These are phyloP conservation scores for Motacilla alba DNA, from an alignment of 2,113 vertebrate species.

Conservation along the genomic window DNA sequence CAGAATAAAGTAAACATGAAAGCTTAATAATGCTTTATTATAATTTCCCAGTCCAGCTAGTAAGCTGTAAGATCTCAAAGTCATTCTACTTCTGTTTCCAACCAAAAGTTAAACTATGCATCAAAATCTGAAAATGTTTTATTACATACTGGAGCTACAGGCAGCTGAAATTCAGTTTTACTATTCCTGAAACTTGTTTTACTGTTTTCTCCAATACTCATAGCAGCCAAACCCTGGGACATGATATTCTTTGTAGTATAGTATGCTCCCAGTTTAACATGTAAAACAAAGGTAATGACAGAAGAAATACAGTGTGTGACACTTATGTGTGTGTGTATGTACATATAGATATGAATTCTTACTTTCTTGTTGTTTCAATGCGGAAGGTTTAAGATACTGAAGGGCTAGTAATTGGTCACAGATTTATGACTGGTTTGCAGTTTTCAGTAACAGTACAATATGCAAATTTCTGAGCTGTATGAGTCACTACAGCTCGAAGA, in stretches of 20 bases:
- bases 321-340: fast-evolving
- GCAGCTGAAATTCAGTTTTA: neutral
- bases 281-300: neutral
- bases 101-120: neutral
- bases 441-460: neutral
- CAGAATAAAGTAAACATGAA: neutral
- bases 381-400: neutral
- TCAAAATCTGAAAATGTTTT: neutral
- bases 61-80: neutral
- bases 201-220: neutral
- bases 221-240: neutral
- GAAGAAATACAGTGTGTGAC: neutral
- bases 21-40: neutral
- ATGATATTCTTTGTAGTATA: neutral
- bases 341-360: neutral
- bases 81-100: neutral
- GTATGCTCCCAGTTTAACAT: neutral
- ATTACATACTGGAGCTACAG: neutral
- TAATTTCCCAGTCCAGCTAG: neutral
- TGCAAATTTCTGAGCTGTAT: neutral
- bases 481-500: slow-evolving; percentile 11
- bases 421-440: neutral
- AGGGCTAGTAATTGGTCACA: neutral
- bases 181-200: neutral
- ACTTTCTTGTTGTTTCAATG: neutral